phyloP scores from a whole-genome alignment of 2,113 vertebrate species.

The Anoplopoma fimbria region DNA sequence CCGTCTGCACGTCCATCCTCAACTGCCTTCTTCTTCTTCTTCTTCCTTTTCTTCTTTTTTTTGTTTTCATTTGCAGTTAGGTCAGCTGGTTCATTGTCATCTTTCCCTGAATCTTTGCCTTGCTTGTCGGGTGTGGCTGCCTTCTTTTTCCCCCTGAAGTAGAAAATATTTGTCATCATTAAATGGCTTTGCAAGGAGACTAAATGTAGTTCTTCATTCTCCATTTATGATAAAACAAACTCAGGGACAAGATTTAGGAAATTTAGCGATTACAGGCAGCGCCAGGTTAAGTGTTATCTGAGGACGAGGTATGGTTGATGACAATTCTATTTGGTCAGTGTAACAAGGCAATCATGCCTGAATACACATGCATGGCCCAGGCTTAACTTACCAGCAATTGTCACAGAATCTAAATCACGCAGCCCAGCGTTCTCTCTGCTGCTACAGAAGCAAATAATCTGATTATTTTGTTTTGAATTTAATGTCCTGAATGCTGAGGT shows the following conservation, averaged over 20 bases:
- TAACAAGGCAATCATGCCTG: no score
- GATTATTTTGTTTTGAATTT: no score
- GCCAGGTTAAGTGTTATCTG: neutral
- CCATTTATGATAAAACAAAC: neutral
- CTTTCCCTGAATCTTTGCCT: neutral
- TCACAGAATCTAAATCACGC: no score
- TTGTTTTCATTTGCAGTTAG: neutral
- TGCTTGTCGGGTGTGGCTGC: neutral
- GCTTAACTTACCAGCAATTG: no score
- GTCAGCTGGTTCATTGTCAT: neutral
- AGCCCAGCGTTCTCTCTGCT: no score
- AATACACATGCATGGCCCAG: no score
- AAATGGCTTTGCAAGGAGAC: neutral
- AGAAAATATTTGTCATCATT: neutral
- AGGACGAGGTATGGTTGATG: neutral
- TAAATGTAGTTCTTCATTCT: neutral
- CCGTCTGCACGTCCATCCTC: neutral
- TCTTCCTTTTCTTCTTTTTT: slow-evolving; percentile 56
- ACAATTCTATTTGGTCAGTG: neutral
- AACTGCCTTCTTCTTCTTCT: slow-evolving; percentile 42
- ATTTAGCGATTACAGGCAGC: neutral
- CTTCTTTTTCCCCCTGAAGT: slow-evolving; percentile 51
- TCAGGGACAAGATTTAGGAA: neutral
- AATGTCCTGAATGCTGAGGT: no score
- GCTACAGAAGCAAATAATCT: no score